A percentile compares a stretch with the other conserved stretches of the same genome.
These are phyloP conservation scores for Sebastes steindachneri DNA, from an alignment of 2,797 vertebrate species.

Conservation along the genomic window DNA sequence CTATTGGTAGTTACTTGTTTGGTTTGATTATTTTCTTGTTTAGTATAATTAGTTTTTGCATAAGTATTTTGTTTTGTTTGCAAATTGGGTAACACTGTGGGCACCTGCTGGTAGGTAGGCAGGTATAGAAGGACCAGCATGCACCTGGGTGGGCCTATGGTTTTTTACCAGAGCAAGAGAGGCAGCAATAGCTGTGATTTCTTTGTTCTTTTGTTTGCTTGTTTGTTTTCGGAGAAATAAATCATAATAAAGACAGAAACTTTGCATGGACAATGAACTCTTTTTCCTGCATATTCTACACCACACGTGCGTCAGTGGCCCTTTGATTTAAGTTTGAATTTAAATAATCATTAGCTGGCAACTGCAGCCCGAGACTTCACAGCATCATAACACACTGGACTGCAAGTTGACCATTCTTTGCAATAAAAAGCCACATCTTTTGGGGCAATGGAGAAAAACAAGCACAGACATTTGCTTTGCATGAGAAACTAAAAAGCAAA, in stretches of 20 bases:
- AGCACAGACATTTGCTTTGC: neutral
- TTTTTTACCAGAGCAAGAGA: neutral
- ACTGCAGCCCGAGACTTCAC: neutral
- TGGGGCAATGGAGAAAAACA: neutral
- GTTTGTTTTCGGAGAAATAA: no score
- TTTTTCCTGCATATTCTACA: no score
- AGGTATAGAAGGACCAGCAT: no score
- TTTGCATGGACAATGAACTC: neutral
- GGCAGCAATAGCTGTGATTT: neutral
- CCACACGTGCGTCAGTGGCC: no score
- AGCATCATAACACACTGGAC: neutral
- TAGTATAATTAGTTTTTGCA: no score
- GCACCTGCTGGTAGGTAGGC: no score
- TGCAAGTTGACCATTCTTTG: neutral
- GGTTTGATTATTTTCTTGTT: no score
- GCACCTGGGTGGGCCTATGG: no score
- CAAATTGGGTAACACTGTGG: no score
- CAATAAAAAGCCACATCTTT: conserved; percentile 3
- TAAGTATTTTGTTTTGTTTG: no score
- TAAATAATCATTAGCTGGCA: neutral
- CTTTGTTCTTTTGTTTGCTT: neutral
- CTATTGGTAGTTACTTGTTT: no score
- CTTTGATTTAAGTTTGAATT: neutral
- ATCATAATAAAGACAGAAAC: no score
- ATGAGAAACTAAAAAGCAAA: conserved; percentile 5